A percentile compares a stretch with the other conserved stretches of the same genome.
phyloP scores from a whole-genome alignment of 1,140 invertebrate genomes.

The Helicoverpa armigera region DNA sequence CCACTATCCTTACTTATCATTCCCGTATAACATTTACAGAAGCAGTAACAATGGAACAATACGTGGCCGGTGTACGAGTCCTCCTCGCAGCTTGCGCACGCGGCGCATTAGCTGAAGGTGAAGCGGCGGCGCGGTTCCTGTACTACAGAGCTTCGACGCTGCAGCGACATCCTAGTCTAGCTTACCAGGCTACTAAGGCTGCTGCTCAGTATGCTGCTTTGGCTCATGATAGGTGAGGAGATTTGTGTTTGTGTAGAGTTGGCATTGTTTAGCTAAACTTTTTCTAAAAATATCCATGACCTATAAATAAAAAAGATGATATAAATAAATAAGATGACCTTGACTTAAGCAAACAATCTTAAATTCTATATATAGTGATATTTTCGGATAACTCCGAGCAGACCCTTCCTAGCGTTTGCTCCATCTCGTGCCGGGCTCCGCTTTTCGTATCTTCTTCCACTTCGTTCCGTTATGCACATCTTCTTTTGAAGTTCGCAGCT shows the following conservation, averaged over 20 bases:
- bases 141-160: slow-evolving; percentile 88
- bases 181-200: slow-evolving; percentile 87
- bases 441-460: background rate
- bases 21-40: slow-evolving; percentile 60
- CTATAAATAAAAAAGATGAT: no score
- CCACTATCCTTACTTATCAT: background rate
- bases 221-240: slow-evolving; percentile 84
- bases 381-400: no score
- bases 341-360: no score
- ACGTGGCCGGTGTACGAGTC: slow-evolving; percentile 78
- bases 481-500: no score
- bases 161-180: slow-evolving; percentile 87
- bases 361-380: no score
- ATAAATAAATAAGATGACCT: no score
- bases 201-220: slow-evolving; percentile 87
- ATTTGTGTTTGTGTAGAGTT: no score
- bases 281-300: no score
- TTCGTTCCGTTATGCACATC: no score
- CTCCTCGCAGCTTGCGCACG: slow-evolving; percentile 78
- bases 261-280: no score
- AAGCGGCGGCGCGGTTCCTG: slow-evolving; percentile 88
- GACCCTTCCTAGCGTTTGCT: no score
- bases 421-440: no score
- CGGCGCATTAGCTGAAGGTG: slow-evolving; percentile 87
- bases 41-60: slow-evolving; percentile 82